phyloP scores from a whole-genome alignment of 2,797 vertebrate species.

The Rhinogobio ventralis region DNA sequence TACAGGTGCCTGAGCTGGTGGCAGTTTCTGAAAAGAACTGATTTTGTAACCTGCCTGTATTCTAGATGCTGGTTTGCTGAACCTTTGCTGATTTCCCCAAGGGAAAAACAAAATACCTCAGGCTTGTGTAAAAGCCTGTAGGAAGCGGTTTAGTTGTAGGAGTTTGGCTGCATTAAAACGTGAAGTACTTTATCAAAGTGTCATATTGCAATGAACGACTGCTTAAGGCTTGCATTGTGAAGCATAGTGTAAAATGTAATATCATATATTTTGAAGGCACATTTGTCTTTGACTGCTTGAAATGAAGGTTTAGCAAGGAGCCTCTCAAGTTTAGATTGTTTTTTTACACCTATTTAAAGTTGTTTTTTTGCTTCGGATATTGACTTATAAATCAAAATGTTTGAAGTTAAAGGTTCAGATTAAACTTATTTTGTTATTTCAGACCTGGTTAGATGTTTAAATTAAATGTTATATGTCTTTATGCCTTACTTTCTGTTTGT shows the following conservation, averaged over 20 bases:
- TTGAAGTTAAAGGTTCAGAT: neutral
- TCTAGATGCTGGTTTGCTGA: conserved; percentile 49
- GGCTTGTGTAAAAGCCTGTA: conserved; percentile 50
- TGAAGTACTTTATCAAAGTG: neutral
- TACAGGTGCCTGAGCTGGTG: conserved; percentile 55
- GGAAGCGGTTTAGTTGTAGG: conserved; percentile 34
- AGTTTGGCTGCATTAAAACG: conserved; percentile 33
- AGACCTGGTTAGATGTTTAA: neutral
- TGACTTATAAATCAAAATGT: neutral
- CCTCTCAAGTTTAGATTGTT: neutral
- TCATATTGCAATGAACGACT: neutral
- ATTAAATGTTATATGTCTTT: neutral
- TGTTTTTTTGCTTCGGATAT: neutral
- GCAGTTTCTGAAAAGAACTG: conserved; percentile 38
- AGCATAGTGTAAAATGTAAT: neutral
- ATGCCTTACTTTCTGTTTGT: neutral
- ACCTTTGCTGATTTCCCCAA: conserved; percentile 79
- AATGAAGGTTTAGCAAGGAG: neutral
- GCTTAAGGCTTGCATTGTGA: conserved; percentile 8
- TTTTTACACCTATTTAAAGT: neutral
- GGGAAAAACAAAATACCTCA: conserved; percentile 73
- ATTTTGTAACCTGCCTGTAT: conserved; percentile 22
- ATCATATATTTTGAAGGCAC: neutral
- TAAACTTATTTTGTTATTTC: neutral
- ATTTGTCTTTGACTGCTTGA: neutral